Evolutionary conservation across 2,113 vertebrate genomes (phyloP).

Genomic region (Malurus cyaneus): DNA sequence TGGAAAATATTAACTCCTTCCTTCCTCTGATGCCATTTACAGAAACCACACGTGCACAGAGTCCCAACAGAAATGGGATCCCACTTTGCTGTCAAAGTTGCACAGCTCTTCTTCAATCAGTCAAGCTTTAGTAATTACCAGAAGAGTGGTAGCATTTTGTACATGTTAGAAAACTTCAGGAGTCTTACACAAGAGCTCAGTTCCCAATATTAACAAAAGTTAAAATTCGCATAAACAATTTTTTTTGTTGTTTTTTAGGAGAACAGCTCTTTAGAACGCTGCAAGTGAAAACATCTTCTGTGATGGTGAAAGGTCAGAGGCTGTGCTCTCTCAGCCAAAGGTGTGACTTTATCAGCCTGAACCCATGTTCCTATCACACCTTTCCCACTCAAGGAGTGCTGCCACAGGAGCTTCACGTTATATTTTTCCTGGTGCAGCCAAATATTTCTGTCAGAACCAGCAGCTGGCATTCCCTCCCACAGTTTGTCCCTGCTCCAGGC

Average conservation of each 20-base stretch:
- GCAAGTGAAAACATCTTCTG: background rate
- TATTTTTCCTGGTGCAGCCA: background rate
- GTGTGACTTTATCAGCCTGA: background rate
- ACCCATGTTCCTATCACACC: background rate
- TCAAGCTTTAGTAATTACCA: too few relatives aligned
- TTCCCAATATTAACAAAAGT: background rate
- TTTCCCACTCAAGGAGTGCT: background rate
- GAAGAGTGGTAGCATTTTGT: background rate
- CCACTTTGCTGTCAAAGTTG: background rate
- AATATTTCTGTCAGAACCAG: background rate
- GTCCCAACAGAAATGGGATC: background rate
- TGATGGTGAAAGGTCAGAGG: background rate
- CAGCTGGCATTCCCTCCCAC: background rate
- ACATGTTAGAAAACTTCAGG: background rate
- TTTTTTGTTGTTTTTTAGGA: background rate
- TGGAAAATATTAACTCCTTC: background rate
- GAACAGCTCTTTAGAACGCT: background rate
- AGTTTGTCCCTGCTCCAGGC: background rate
- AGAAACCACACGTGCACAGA: background rate
- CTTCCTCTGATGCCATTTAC: background rate
- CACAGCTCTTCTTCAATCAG: background rate
- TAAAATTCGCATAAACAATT: background rate
- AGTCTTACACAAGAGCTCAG: background rate
- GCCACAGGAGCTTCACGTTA: background rate
- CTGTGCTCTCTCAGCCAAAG: background rate